Base-by-base conservation (phyloP, 2,888 invertebrate genomes). In the Yponomeuta plumbellus region DNA sequence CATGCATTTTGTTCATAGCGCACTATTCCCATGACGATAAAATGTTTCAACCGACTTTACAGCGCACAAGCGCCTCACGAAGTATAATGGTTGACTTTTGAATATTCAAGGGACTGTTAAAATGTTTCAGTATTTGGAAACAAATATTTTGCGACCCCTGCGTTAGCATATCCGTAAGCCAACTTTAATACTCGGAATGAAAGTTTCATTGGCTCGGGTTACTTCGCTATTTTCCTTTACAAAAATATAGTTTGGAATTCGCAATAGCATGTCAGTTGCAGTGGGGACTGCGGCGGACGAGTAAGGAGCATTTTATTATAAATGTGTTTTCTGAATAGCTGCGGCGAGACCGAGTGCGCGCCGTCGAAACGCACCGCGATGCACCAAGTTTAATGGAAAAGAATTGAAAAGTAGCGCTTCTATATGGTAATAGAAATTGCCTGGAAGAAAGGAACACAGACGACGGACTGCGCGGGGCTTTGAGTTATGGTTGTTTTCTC, bases 361-460 rank as follows among this genome's bases (percentile, higher is more conserved):
- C 71, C 77, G 80, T 78, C 77, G 79, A 82, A 88, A 88, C 88
- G 88, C 88, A 87, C 83, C 75, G 76, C 86, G 84, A 86, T 88
- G 88, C 86, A 87, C 86, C 87, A 87, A 91, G 84, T 91, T 90
- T 90, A 91, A 90, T 91, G 89, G 90, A 90, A 90, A 90, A 90
- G 91, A 90, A 90, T 90, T 90, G 90, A 91, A 90, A 90, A 91
- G 88, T 88, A 88, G 88, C 89, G 84, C 84, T 86, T 91, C 91
- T 91, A 90, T 91, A 91, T 91, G 91, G 89, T 90, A 91, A 91
- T 91, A 89, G 86, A 91, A 89, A 90, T 90, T 88, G 89, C 85
- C 88, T 83, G 89, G 88, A 88, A 90, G 90, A 89, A 89, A 88
- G 85, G 84, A 89, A 85, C 84, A 86, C 81, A 86, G 85, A 84